phyloP scores from a whole-genome alignment of 2,797 vertebrate genomes.

The Lutjanus argentimaculatus region DNA sequence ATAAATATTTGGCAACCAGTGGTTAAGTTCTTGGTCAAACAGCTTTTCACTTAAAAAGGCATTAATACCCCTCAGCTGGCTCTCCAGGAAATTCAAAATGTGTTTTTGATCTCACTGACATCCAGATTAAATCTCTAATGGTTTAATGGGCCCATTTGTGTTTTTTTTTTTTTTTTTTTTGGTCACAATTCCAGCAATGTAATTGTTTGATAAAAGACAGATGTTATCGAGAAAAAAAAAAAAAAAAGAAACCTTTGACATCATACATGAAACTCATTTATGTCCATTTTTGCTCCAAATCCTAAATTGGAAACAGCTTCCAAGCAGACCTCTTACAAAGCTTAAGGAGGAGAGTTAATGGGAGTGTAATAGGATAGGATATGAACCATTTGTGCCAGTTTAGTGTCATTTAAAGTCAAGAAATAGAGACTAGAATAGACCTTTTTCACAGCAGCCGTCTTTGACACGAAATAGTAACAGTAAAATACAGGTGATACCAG shows the following conservation, averaged over 20 bases:
- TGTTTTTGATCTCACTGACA: conserved; percentile 37
- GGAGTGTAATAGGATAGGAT: conserved; percentile 7
- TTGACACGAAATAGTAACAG: too few relatives aligned
- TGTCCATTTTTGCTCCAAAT: conserved; percentile 7
- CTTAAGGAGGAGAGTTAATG: conserved; percentile 3
- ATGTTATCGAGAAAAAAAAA: neutral
- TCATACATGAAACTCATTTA: conserved; percentile 1
- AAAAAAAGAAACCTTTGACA: neutral
- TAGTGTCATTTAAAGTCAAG: neutral
- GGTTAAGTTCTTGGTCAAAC: conserved; percentile 31
- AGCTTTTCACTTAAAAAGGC: conserved; percentile 32
- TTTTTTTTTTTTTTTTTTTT: conserved; percentile 19
- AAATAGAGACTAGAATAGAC: too few relatives aligned
- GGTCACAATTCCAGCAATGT: conserved; percentile 7
- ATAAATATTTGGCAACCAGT: conserved; percentile 50
- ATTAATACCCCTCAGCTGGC: conserved; percentile 18
- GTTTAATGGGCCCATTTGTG: conserved; percentile 40
- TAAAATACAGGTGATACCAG: too few relatives aligned
- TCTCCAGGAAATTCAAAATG: conserved; percentile 24
- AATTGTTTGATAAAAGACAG: conserved; percentile 22
- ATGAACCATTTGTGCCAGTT: conserved; percentile 8
- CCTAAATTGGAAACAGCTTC: conserved; percentile 23
- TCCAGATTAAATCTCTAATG: conserved; percentile 38
- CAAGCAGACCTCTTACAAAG: conserved; percentile 19
- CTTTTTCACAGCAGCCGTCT: too few relatives aligned